Base-by-base conservation (phyloP, 1,140 invertebrate species). In the Gerris buenoi region DNA sequence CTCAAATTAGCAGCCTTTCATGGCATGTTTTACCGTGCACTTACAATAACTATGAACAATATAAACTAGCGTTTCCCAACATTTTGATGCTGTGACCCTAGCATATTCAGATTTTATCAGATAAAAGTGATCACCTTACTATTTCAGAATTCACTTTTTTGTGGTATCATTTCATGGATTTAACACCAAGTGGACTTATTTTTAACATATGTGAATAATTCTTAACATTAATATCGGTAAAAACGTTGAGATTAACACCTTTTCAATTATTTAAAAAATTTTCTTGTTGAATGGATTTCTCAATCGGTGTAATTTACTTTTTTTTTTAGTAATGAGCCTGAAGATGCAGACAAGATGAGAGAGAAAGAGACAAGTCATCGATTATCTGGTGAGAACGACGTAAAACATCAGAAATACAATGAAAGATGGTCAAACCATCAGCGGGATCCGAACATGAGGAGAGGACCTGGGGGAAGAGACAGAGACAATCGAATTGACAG, bases 351-450 rank as follows among this genome's bases (percentile, higher is more conserved):
- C 2, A 67, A 66, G 26, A 29, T n/a, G n/a, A n/a, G n/a, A n/a
- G 29, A 27, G 25, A 60, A 46, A 67, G 67, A 33, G 58, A 63
- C 27, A 68, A 69, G 28, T n/a, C 61, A 27, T 15, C n/a, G 23
- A 26, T 10, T 27, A 18, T 27, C 61, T 26, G 27, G 61, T 26
- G 25, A 26, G 25, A 63, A 5, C 1, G 64, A 57, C 13, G 26
- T 25, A 18, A 65, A 65, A 23, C 64, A 65, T 57, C 25, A 29
- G 22, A 25, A 33, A 22, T 59, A 25, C 3, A 61, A 61, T 60
- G 68, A 71, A 1, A 64, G 64, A 22, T 59, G 58, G 63, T 62
- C 56, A 62, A 58, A 67, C 25, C 59, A 69, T 18, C n/a, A 62
- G 63, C n/a, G 65, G 63, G 28, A 66, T 27, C n/a, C n/a, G 33